Conservation (phyloP, 37 sponge, comb jelly and placozoan genomes). For the Diacarnus erythraeanus region DNA sequence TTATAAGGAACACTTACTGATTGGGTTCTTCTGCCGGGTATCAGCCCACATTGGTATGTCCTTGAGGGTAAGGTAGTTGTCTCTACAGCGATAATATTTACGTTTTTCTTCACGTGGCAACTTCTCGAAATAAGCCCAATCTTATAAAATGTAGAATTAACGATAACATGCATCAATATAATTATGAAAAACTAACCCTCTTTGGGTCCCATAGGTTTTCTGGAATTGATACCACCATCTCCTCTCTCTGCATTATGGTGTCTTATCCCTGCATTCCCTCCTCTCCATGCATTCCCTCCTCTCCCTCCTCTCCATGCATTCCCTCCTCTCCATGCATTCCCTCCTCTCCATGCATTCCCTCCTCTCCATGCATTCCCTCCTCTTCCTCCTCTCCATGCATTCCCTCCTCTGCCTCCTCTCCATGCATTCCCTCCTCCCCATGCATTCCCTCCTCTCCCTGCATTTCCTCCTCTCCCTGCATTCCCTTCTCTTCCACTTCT, state of each 20-base stretch:
- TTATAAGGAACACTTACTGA: background rate
- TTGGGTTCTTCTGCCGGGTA: background rate
- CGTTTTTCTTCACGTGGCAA: slow-evolving; percentile 73
- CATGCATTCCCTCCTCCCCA: background rate
- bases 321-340: background rate
- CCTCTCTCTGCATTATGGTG: background rate
- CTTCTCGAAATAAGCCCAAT: slow-evolving; percentile 43
- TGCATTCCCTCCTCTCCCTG: background rate
- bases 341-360: too few species aligned
- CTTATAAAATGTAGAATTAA: slow-evolving; percentile 5
- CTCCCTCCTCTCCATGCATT: background rate
- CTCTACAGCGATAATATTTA: slow-evolving; percentile 66
- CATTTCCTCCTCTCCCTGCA: background rate
- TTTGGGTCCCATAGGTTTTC: background rate
- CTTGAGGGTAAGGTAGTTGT: slow-evolving; percentile 53
- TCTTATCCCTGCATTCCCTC: background rate
- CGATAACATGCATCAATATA: background rate
- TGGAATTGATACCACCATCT: background rate
- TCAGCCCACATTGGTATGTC: slow-evolving; percentile 63
- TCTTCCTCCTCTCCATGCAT: background rate
- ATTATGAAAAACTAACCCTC: background rate
- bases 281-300: background rate
- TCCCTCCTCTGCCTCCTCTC: background rate
- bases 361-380: too few species aligned
- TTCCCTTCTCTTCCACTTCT: background rate